Evolutionary conservation across 2,797 vertebrate species (phyloP).

Genomic region (Melopsittacus undulatus): DNA sequence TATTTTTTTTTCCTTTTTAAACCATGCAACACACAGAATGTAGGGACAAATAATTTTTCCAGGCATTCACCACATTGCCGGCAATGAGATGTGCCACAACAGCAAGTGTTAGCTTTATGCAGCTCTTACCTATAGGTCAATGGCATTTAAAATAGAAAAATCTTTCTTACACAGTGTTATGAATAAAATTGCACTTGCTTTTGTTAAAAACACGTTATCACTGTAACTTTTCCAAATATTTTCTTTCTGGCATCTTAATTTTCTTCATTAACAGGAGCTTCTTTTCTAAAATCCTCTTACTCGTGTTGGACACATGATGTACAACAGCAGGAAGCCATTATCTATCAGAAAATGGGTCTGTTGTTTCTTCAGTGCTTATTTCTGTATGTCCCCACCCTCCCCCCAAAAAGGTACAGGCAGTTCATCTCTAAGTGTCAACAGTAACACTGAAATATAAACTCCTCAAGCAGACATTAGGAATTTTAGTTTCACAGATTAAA

Average conservation of each 20-base stretch:
- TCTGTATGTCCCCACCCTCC: slow-evolving; percentile 52
- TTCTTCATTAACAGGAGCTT: slow-evolving; percentile 48
- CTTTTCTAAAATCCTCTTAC: slow-evolving; percentile 17
- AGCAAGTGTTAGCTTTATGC: slow-evolving; percentile 64
- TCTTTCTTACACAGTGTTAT: slow-evolving; percentile 79
- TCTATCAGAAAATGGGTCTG: slow-evolving; percentile 53
- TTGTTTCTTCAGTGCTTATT: slow-evolving; percentile 45
- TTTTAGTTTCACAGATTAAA: slow-evolving; percentile 79
- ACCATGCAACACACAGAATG: slow-evolving; percentile 27
- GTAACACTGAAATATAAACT: slow-evolving; percentile 65
- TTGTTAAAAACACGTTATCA: slow-evolving; percentile 71
- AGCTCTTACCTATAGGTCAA: slow-evolving; percentile 72
- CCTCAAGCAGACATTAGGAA: slow-evolving; percentile 72
- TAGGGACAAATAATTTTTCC: slow-evolving; percentile 51
- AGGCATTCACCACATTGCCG: slow-evolving; percentile 78
- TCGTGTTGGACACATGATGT: neutral
- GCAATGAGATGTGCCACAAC: slow-evolving; percentile 80
- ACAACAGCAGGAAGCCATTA: slow-evolving; percentile 18
- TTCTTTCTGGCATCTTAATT: slow-evolving; percentile 41
- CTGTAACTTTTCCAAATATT: slow-evolving; percentile 69
- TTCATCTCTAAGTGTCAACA: slow-evolving; percentile 66
- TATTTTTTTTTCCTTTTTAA: neutral
- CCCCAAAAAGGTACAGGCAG: slow-evolving; percentile 59
- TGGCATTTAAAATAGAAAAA: slow-evolving; percentile 80
- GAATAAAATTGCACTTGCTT: slow-evolving; percentile 84